Percentiles rank a stretch among this genome's conserved stretches.
These are phyloP conservation scores for Schizaphis graminum DNA, from an alignment of 2,888 invertebrate genomes.

Conservation along the genomic window DNA sequence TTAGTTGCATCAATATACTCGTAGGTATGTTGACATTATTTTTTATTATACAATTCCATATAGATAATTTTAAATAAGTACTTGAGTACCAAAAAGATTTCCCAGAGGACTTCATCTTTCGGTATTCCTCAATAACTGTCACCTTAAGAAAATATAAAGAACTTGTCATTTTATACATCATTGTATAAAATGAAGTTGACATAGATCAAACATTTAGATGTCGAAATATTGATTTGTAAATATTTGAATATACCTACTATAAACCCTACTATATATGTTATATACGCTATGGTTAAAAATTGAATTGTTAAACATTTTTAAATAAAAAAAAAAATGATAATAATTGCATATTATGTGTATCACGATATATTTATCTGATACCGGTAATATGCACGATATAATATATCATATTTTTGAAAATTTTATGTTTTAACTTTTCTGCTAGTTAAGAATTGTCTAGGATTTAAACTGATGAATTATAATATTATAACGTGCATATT, in stretches of 20 bases:
- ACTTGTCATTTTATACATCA: neutral
- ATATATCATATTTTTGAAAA: neutral
- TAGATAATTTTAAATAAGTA: neutral
- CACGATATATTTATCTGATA: neutral
- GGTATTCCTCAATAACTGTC: constrained; percentile 27
- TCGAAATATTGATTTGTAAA: neutral
- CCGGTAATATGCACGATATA: neutral
- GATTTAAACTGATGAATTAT: neutral
- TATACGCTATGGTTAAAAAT: neutral
- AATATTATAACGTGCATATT: neutral
- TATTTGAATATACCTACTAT: neutral
- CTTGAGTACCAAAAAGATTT: neutral
- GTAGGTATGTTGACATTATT: neutral
- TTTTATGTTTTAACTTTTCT: neutral
- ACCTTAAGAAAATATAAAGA: neutral
- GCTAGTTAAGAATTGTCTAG: neutral
- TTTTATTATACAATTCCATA: neutral
- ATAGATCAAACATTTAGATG: neutral
- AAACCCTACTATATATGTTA: neutral
- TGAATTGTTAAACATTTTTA: neutral
- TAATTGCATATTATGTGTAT: too few species aligned
- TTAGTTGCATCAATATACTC: neutral
- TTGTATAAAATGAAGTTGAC: neutral
- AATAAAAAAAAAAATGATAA: too few species aligned
- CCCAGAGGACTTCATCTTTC: constrained; percentile 13